Percentiles rank a stretch among this genome's conserved stretches.
These are phyloP conservation scores for Ophion obscuratus DNA, from an alignment of 2,888 invertebrate species.

Conservation along the genomic window DNA sequence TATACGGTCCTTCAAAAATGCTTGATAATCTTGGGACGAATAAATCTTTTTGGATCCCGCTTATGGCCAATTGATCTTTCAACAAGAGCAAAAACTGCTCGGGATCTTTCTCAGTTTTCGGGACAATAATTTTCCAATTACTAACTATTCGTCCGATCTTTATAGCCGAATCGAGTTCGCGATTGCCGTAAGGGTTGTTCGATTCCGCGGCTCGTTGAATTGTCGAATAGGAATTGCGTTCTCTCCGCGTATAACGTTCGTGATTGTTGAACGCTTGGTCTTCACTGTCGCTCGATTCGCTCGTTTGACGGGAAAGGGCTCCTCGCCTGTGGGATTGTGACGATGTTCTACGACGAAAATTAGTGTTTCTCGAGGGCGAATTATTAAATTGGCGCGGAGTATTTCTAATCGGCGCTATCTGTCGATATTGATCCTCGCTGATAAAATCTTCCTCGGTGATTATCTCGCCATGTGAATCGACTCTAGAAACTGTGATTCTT, in stretches of 20 bases:
- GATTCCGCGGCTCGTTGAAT: too few species aligned
- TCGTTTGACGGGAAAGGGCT: background rate
- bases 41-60: constrained; percentile 51
- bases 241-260: too few species aligned
- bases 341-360: background rate
- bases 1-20: constrained; percentile 63
- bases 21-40: constrained; percentile 60
- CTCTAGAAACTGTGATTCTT: too few species aligned
- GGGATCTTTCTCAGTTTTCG: constrained; percentile 54
- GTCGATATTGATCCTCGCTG: too few species aligned
- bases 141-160: constrained; percentile 60
- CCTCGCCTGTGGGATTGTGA: background rate
- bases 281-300: background rate
- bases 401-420: too few species aligned
- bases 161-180: constrained; percentile 46
- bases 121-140: constrained; percentile 57
- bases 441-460: too few species aligned
- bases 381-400: background rate
- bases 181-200: background rate
- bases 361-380: background rate
- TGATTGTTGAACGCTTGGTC: too few species aligned
- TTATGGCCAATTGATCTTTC: constrained; percentile 50
- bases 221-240: background rate
- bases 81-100: constrained; percentile 59
- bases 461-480: too few species aligned